Conservation (phyloP, 2,797 vertebrate species). For the Buphagus erythrorhynchus region DNA sequence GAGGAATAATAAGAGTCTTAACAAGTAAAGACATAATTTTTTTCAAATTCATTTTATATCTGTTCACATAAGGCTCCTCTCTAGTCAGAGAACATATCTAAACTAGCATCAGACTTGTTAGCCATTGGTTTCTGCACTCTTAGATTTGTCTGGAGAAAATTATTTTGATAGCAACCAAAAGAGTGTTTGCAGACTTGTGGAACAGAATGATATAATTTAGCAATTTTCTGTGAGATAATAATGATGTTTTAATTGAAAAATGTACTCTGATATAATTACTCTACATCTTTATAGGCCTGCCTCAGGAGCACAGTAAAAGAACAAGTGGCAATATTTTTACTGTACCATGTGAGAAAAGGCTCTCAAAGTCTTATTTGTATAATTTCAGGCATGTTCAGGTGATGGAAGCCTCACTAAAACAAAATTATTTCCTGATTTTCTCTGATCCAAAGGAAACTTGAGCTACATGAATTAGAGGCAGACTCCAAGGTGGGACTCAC, state of each 20-base stretch:
- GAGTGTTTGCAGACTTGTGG: neutral
- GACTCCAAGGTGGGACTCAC: neutral
- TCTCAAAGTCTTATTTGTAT: neutral
- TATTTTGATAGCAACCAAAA: neutral
- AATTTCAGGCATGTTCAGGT: neutral
- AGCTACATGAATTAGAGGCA: neutral
- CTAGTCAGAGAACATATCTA: neutral
- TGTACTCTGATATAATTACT: neutral
- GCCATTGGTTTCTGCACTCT: neutral
- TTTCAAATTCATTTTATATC: neutral
- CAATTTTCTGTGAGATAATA: slow-evolving; percentile 1
- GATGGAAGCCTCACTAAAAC: neutral
- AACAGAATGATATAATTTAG: neutral
- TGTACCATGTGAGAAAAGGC: neutral
- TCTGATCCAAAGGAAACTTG: neutral
- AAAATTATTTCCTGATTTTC: neutral
- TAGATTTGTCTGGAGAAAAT: neutral
- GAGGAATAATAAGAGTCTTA: neutral
- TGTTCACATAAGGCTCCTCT: neutral
- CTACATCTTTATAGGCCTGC: neutral
- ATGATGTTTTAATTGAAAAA: slow-evolving; percentile 25
- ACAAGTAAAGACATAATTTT: neutral
- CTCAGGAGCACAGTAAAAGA: neutral
- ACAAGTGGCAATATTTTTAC: neutral
- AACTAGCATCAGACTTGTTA: neutral